Percentiles rank a stretch among this genome's conserved stretches.
These are phyloP conservation scores for Sebastes kiyomatsui DNA, from an alignment of 2,797 vertebrate species.

Conservation along the genomic window DNA sequence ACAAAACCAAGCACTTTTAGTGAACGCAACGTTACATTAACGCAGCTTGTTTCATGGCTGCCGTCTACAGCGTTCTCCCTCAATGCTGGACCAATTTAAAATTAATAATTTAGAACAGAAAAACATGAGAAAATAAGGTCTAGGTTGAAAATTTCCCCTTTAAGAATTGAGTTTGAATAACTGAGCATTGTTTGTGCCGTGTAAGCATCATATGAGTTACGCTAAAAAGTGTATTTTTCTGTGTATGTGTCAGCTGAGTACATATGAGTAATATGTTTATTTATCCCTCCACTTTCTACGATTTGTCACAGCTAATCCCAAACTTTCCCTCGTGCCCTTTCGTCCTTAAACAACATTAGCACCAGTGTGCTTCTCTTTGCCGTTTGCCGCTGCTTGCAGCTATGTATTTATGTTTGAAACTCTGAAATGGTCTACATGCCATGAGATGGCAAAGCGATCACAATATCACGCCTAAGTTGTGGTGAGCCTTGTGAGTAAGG, in stretches of 20 bases:
- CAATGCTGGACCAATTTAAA: too few relatives aligned
- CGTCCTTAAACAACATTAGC: not conserved
- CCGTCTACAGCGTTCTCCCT: too few relatives aligned
- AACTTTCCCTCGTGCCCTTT: not conserved
- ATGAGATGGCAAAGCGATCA: constrained; percentile 33
- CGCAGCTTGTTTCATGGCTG: too few relatives aligned
- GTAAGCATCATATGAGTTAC: too few relatives aligned
- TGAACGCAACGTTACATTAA: too few relatives aligned
- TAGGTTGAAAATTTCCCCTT: too few relatives aligned
- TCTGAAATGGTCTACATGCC: constrained; percentile 13
- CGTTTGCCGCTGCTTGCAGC: not conserved
- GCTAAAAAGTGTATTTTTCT: too few relatives aligned
- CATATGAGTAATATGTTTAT: not conserved
- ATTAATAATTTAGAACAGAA: accelerated
- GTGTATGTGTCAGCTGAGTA: not conserved
- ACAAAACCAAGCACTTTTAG: too few relatives aligned
- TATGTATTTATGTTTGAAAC: not conserved
- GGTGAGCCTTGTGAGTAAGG: constrained; percentile 36
- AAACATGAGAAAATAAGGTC: too few relatives aligned
- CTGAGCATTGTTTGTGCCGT: too few relatives aligned
- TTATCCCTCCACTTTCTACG: not conserved
- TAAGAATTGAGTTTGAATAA: too few relatives aligned
- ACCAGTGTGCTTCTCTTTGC: not conserved
- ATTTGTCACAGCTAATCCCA: not conserved
- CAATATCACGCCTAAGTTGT: constrained; percentile 18